Base-by-base conservation (phyloP, 2,113 vertebrate species). In the Clinocottus analis region DNA sequence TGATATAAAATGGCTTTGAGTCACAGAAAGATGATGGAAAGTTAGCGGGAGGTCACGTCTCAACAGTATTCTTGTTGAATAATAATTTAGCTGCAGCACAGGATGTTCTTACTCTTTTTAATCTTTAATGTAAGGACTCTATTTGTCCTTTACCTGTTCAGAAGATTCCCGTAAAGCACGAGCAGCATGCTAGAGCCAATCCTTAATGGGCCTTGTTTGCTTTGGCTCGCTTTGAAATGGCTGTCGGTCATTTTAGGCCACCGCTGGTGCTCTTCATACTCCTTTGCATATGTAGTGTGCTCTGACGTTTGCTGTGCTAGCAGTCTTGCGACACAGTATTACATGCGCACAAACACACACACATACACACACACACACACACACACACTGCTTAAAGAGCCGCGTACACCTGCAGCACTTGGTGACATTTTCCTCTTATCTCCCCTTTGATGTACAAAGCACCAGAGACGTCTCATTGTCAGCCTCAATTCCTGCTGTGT, bases 291-390 rank as follows among this genome's bases (percentile, higher is more conserved):
- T 86, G 71, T 68, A 75, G 69, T 51, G 55, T 67, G 56, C 31
- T 56, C 56, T 73, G 37, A 65, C 14, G 41, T 82, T 77, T 88
- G 88, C 89, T 81, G 86, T 90, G 84, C 80, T 63, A 2, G 79
- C 88, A 79, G 67, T 82, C 60, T 68, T 86, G 70, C 76, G 75
- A 77, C 79, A 82, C 77, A 72, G 33, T 80, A 66, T 55, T 16
- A 47, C 37, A 41, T 14, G 25, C 21, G 45, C 73, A 74, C 41
- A 37, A 25, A 67, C 27, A 62, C 47, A 72, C 53, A 51, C 55
- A 39, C 58, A 65, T 31, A 68, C 41, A 77, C 55, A 59, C 23
- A 29, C 31, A 37, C 71, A 81, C 47, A 53, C 39, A 27, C 39
- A 29, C 63, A 19, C 62, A 19, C 63, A 12, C 64, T 23, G 58